phyloP scores from a whole-genome alignment of 2,113 vertebrate species.

The Mus pahari region DNA sequence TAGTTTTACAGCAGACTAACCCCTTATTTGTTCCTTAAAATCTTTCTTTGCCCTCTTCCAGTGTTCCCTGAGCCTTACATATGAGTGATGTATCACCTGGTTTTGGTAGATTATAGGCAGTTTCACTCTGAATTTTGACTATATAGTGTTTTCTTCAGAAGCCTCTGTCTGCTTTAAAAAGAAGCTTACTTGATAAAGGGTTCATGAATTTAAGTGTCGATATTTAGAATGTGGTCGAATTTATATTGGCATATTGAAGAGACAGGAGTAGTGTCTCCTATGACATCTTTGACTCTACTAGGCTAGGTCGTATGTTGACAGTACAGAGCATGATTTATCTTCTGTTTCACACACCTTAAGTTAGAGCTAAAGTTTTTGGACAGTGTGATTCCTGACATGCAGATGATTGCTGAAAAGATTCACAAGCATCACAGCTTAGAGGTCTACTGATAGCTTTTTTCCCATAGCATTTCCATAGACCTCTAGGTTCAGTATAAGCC shows the following conservation, averaged over 20 bases:
- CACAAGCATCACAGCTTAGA: background rate
- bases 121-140: background rate
- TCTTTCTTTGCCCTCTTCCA: background rate
- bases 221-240: background rate
- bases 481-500: background rate
- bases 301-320: background rate
- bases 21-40: background rate
- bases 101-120: background rate
- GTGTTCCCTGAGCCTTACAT: background rate
- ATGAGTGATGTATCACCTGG: background rate
- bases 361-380: background rate
- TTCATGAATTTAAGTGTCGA: background rate
- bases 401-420: background rate
- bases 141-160: background rate
- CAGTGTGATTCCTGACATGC: background rate
- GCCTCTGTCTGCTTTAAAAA: background rate
- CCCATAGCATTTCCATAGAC: background rate
- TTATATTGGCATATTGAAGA: background rate
- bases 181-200: background rate
- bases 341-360: background rate
- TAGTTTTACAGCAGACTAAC: background rate
- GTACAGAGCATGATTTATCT: background rate
- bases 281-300: background rate
- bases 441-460: background rate
- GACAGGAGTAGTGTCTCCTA: background rate